Conservation (phyloP, 2,888 invertebrate genomes). For the Gymnoscelis rufifasciata region DNA sequence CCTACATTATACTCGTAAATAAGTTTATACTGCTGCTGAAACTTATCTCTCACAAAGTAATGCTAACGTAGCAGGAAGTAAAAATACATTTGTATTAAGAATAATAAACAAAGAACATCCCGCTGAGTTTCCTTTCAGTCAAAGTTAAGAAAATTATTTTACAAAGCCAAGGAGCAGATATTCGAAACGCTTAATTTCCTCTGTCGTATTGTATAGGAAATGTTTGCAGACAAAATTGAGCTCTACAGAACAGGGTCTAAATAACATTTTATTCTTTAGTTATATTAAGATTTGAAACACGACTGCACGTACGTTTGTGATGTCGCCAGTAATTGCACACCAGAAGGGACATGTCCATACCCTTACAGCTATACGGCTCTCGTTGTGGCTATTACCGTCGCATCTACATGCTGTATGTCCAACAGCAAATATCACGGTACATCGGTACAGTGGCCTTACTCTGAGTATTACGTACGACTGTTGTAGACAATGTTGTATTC, state of each 20-base stretch:
- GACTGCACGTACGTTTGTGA: slow-evolving; percentile 31
- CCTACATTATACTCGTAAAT: no score
- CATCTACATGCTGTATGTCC: slow-evolving; percentile 36
- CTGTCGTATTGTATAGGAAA: slow-evolving; percentile 8
- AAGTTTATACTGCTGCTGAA: no score
- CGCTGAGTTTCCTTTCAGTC: neutral
- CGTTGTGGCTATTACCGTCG: slow-evolving; percentile 39
- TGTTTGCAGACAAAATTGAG: slow-evolving; percentile 15
- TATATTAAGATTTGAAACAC: slow-evolving; percentile 52
- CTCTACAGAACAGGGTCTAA: slow-evolving; percentile 1
- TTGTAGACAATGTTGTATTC: no score
- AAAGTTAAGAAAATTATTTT: neutral
- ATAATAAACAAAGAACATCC: neutral
- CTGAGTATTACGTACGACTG: no score
- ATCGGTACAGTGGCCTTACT: no score
- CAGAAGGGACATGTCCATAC: slow-evolving; percentile 34
- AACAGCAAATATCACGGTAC: neutral
- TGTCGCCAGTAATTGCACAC: slow-evolving; percentile 48
- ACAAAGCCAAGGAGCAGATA: slow-evolving; percentile 6
- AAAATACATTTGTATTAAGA: no score
- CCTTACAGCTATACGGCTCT: slow-evolving; percentile 48
- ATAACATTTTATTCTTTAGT: slow-evolving; percentile 37
- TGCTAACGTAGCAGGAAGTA: no score
- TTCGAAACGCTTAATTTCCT: slow-evolving; percentile 14
- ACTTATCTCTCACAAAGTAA: no score